Base-by-base conservation (phyloP, 2,888 invertebrate genomes). In the Hydroisotoma schaefferi region DNA sequence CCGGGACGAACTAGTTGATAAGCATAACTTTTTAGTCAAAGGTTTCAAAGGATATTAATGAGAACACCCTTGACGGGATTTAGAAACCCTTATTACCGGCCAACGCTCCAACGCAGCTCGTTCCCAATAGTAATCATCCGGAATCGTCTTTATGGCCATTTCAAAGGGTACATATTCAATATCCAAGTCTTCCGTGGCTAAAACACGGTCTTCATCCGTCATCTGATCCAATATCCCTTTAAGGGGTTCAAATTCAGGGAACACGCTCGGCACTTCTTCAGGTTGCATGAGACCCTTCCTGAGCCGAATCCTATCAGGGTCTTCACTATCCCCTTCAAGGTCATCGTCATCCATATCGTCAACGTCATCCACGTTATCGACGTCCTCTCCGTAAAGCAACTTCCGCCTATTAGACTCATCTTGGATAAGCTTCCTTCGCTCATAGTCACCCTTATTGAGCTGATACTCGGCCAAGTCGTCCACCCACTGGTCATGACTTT, bases 51-150 rank as follows among this genome's bases (percentile, higher is more conserved):
- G 53, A 20, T 8, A 10, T 40, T 23, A 46, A 47, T 33, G 6
- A 46, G 18, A 46, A 18, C 18, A 28, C 10, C 2, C 18, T 10
- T 18, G 18, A 43, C 15, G 25, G 10, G 25, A 26, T 8, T 27
- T 25, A 47, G 12, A 33, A 28, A 18, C 22, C 2, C 33, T 22
- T 46, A 28, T 33, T 57, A 71, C 68, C 43, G 67, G 63, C 68
- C 68, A 72, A 46, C 63, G 51, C 12, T 72, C 64, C 5, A 55
- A 37, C 2, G 56, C 54, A n/a, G 46, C 59, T 44, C 70, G 37
- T 28, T 73, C 67, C 73, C 73, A 73, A 38, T 71, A 73, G 40
- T 67, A 55, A 0, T 65, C 64, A 49, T 73, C 73, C 0, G 69
- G 70, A 46, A 73, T 73, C 1, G 69, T 71, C 40, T 54, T 56